Evolutionary conservation across 2,888 invertebrate species (phyloP), one percentile per base, ranked within the genome.

Genomic region (Teinopalpus imperialis): DNA sequence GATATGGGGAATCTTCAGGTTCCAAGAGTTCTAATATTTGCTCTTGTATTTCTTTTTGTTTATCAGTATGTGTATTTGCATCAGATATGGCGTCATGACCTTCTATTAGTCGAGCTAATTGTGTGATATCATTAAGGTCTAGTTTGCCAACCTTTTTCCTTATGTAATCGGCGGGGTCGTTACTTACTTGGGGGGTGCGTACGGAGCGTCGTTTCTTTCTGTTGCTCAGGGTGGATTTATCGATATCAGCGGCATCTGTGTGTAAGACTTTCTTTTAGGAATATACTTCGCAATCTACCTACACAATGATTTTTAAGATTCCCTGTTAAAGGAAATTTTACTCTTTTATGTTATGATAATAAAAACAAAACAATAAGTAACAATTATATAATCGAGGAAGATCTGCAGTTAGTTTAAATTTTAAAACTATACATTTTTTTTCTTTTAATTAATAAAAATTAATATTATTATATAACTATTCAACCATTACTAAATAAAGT

Each of bases 181-280:
- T 85, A 87, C 87, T 87, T 85, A 87, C 87, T 74, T 85, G 81
- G 37, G 73, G 67, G 1, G 70, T 58, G 32, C 83, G 75, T 32
- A 69, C 52, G 36, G 75, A 63, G 51, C 86, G 82, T 3, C 85
- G 74, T 61, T 83, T 85, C 65, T 78, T 81, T 57, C 72, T 69
- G 68, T 71, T 71, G 63, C 81, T 81, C 58, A 82, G 81, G 54
- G 79, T 77, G 1, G 85, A 79, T 60, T 80, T 80, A 45, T 85
- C 85, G 7, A 69, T 57, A 34, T 86, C 83, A 1, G 74, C 79
- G 23, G 85, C 78, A 54, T 73, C 85, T 85, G 61, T 10, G 43
- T 31, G 14, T 23, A 39, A 35, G 4, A 20, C 14, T 2, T 13
- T 21, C 3, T 23, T 44, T 39, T 12, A 36, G 16, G 14, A 20